phyloP scores from a whole-genome alignment of 2,797 vertebrate genomes.

The Muscicapa striata region DNA sequence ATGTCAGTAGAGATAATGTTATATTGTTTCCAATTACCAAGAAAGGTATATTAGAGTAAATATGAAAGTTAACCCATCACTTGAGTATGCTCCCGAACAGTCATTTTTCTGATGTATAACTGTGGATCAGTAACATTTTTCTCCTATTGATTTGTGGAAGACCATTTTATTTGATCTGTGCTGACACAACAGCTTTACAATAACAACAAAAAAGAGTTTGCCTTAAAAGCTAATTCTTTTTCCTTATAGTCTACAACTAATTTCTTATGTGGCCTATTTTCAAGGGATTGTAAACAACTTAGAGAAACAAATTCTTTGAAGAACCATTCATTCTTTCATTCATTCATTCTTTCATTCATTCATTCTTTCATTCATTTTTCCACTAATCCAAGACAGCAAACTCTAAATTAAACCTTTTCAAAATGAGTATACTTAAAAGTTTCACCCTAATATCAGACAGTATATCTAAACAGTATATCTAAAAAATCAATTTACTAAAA shows the following conservation, averaged over 20 bases:
- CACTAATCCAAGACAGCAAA: background rate
- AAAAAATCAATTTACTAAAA: background rate
- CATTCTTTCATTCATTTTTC: background rate
- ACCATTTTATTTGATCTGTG: background rate
- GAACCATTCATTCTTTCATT: background rate
- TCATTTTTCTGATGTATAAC: background rate
- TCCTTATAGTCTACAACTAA: background rate
- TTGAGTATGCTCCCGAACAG: background rate
- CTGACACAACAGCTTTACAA: background rate
- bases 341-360: no score
- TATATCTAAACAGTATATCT: background rate
- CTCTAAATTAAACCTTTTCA: background rate
- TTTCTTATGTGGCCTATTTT: background rate
- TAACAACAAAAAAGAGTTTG: background rate
- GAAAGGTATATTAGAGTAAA: background rate
- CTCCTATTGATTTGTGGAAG: background rate
- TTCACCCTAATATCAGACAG: background rate
- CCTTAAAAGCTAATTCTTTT: background rate
- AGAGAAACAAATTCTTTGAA: background rate
- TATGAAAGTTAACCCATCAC: background rate
- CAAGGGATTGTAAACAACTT: background rate
- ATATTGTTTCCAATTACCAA: background rate
- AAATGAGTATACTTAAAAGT: background rate
- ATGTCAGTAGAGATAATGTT: background rate
- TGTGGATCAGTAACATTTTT: background rate